Evolutionary conservation across 2,797 vertebrate genomes (phyloP).

Genomic region (Hozukius guyotensis): DNA sequence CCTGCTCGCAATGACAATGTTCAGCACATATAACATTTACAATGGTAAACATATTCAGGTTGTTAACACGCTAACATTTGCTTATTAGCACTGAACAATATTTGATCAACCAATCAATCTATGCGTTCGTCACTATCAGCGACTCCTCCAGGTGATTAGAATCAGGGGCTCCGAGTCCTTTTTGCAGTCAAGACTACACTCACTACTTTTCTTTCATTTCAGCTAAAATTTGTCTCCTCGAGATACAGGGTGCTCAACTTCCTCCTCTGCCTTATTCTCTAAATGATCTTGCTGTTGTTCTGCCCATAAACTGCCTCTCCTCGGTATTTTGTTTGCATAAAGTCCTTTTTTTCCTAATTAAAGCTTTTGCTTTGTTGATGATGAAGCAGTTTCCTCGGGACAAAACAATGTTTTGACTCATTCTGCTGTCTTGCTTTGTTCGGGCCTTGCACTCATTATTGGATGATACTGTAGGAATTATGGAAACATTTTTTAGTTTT

Average conservation of each 20-base stretch:
- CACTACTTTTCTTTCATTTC: not conserved
- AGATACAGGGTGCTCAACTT: not conserved
- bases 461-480: not conserved
- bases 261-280: conserved; percentile 8
- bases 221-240: not conserved
- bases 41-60: not conserved
- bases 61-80: not conserved
- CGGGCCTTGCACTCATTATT: conserved; percentile 17
- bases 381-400: conserved; percentile 32
- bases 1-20: not conserved
- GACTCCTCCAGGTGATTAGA: not conserved
- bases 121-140: not conserved
- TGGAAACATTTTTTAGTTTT: not conserved
- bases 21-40: not conserved
- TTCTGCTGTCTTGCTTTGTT: conserved; percentile 5
- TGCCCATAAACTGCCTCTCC: not conserved
- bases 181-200: not conserved
- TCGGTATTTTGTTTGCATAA: conserved; percentile 15
- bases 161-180: not conserved
- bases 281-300: conserved; percentile 7
- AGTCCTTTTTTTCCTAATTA: conserved; percentile 26
- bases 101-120: no score
- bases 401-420: conserved; percentile 28
- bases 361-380: conserved; percentile 27
- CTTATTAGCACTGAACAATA: not conserved